Base-by-base conservation (phyloP, 2,113 vertebrate genomes). In the Pseudonaja textilis region DNA sequence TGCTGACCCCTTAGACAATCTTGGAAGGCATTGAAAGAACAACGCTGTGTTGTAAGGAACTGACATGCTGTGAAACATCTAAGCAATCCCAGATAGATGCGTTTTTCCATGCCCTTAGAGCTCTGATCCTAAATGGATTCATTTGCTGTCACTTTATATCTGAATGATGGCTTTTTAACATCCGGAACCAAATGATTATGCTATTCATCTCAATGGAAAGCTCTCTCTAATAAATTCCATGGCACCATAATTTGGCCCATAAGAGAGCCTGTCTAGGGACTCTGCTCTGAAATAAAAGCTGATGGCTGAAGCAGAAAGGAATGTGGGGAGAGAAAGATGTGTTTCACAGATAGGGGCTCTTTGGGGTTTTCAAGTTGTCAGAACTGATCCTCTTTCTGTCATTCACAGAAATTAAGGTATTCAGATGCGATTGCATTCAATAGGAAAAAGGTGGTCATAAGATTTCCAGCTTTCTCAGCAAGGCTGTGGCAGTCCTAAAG, bases 291-390 rank as follows among this genome's bases (percentile, higher is more conserved):
- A 96, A 94, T 95, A 94, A 95, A 95, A 87, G 85, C 88, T 94
- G 94, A 96, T 96, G 96, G 95, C 93, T 91, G 92, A 95, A 97
- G 91, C 92, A 95, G 92, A 89, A 92, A 95, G 95, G 96, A 95
- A 97, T 97, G 95, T 94, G 94, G 96, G 85, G 25, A 94, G 94
- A 94, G 96, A 88, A 85, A 95, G 94, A 95, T 96, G 96, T 93
- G 87, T 94, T 96, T 93, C 94, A 94, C 90, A 94, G 95, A 95
- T 93, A 96, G 95, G 93, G 95, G 87, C 91, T 95, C 39, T 0
- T 91, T 93, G 88, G 90, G 61, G 88, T 95, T 95, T 95, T 89
- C 86, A 88, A 89, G 91, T 93, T 96, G 95, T 96, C 97, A 94
- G 90, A 95, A 92, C 89, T 89, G 89, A 93, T 97, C 96, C 95